Percentiles rank a stretch among this genome's conserved stretches.
Conservation (phyloP, 2,113 vertebrate genomes). For the Alligator sinensis region DNA sequence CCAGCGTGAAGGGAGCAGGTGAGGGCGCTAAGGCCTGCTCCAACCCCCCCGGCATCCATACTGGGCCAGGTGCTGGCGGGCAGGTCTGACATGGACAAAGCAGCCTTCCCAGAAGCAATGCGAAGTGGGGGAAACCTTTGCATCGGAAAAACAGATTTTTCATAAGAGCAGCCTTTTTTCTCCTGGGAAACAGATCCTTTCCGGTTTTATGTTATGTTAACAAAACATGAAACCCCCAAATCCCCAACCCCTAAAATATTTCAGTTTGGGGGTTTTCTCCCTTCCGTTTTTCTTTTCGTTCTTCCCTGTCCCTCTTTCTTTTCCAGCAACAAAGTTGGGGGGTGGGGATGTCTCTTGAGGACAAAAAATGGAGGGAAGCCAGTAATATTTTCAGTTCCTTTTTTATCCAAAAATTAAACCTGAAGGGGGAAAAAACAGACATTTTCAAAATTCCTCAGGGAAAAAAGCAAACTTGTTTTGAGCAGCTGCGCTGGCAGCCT, state of each 20-base stretch:
- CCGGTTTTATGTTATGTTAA: no score
- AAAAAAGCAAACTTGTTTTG: neutral
- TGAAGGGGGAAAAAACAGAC: neutral
- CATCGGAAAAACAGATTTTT: no score
- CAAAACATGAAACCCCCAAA: neutral
- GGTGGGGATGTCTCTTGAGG: neutral
- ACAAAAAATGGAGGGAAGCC: neutral
- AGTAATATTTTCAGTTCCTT: neutral
- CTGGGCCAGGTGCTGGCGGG: neutral
- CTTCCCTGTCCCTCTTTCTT: neutral
- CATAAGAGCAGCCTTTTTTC: no score
- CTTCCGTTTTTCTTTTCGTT: neutral
- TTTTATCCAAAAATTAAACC: neutral
- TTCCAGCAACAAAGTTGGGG: neutral
- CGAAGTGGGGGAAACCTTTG: no score
- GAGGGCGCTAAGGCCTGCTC: no score
- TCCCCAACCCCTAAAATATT: neutral
- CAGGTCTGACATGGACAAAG: neutral
- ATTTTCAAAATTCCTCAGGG: neutral
- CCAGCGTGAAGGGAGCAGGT: no score
- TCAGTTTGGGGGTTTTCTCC: neutral
- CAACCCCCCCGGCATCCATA: no score
- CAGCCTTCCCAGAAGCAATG: neutral
- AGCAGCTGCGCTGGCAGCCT: neutral
- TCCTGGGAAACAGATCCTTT: neutral